Evolutionary conservation across 2,888 invertebrate species (phyloP), one percentile per base, ranked within the genome.

Genomic region (Agapetus fuscipes): DNA sequence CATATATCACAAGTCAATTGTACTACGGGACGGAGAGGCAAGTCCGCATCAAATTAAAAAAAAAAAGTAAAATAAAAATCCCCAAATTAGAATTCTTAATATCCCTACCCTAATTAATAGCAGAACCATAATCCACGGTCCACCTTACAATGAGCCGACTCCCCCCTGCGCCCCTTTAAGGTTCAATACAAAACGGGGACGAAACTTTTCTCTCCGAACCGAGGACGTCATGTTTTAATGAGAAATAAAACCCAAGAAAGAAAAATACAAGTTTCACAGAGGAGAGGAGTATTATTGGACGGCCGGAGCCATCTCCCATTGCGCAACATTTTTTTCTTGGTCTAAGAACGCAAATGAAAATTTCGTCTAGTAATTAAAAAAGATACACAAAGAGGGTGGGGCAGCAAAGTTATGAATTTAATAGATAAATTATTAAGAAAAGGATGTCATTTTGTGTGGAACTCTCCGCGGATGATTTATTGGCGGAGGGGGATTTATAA

Each of bases 341-440:
- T 34, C 15, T 34, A 39, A 37, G 37, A 43, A 39, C 39, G 32
- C 35, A 37, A 37, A 40, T 28, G 34, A 31, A 34, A 44, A 34
- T 40, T 34, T 26, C 31, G 30, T 31, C 20, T 29, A 25, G 25
- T 37, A 40, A 36, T 41, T 36, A 37, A 39, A 34, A 45, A 45
- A 45, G 29, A 39, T 31, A 39, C 20, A 32, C 37, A 41, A 27
- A 6, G 17, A 14, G 16, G 37, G 33, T 20, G 34, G 30, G 20
- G 24, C 16, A 12, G 61, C 58, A 61, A 62, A 66, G 63, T 65
- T 60, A 59, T 61, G 58, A 57, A 58, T 57, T 59, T 59, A 59
- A 58, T 57, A 58, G 64, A 63, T 60, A 61, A 56, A 54, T 58
- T 57, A 61, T n/a, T n/a, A n/a, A n/a, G n/a, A n/a, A n/a, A 58